Evolutionary conservation across 2,113 vertebrate genomes (phyloP), one percentile per base, ranked within the genome.

Genomic region (Semicossyphus pulcher): DNA sequence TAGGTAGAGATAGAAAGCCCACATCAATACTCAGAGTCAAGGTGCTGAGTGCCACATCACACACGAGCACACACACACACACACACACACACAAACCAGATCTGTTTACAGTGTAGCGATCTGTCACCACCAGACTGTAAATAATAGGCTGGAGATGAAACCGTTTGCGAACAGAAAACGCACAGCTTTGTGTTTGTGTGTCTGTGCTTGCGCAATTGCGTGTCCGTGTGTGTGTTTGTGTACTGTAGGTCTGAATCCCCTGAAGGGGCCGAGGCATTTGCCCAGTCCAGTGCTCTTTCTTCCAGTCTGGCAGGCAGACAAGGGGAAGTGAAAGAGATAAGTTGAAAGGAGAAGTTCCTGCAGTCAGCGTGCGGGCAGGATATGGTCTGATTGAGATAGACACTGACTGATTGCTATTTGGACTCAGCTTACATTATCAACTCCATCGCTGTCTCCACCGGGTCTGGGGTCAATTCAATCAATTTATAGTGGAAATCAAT

Each of bases 271-370:
- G 21, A 82, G 65, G 39, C 65, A 73, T 79, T 88, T 88, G 77
- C 66, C 77, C 78, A 87, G 77, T 70, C 65, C 64, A 63, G 37
- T 83, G 83, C 78, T 86, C 83, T 84, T 86, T 78, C 78, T 88
- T 87, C 86, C 86, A 85, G 81, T 81, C 88, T 88, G 86, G 83
- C 88, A 76, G 80, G 67, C 81, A 78, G 76, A 84, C 84, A 83
- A 82, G 70, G 54, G 76, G 80, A 88, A 88, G 80, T 76, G 75
- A 84, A 76, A 86, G 73, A 82, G 76, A 78, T 51, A 67, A 72
- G 62, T 79, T 81, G 70, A 86, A 83, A 87, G 80, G 42, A 83
- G 70, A 73, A 61, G 79, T 76, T 88, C 71, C 76, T 23, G 71
- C 63, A 81, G 80, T 82, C 78, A 45, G 68, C 23, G 37, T 64